Evolutionary conservation across 2,888 invertebrate genomes (phyloP).

Genomic region (Sepioteuthis lessoniana): DNA sequence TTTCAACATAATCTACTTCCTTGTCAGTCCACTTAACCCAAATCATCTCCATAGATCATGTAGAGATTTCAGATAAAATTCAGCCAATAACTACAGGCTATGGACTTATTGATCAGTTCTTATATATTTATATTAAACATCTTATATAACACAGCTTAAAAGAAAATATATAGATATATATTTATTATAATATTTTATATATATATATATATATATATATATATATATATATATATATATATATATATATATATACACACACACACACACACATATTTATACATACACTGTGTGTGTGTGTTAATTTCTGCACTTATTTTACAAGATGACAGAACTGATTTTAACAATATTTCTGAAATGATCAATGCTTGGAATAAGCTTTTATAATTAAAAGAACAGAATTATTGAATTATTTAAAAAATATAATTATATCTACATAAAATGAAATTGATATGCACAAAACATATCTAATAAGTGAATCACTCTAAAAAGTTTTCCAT

Average conservation of each 20-base stretch:
- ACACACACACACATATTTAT: neutral
- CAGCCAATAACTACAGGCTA: too few relatives aligned
- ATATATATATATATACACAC: neutral
- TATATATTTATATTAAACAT: too few relatives aligned
- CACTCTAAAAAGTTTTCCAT: neutral
- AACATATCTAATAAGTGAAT: slow-evolving; percentile 6
- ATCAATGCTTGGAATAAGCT: neutral
- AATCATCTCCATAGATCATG: too few relatives aligned
- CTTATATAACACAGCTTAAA: too few relatives aligned
- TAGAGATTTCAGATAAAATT: too few relatives aligned
- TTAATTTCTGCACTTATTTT: slow-evolving; percentile 4
- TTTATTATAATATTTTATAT: too few relatives aligned
- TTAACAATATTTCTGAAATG: slow-evolving; percentile 4
- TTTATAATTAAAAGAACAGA: slow-evolving; percentile 13
- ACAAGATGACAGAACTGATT: neutral
- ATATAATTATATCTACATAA: neutral
- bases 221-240: neutral
- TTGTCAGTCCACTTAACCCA: too few relatives aligned
- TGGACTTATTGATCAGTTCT: too few relatives aligned
- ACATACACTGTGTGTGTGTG: neutral
- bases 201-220: too few relatives aligned
- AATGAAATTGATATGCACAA: neutral
- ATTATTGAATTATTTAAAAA: neutral
- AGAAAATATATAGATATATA: too few relatives aligned
- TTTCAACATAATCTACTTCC: too few relatives aligned